phyloP scores from a whole-genome alignment of 2,113 vertebrate species.

The Macheiramphus alcinus region DNA sequence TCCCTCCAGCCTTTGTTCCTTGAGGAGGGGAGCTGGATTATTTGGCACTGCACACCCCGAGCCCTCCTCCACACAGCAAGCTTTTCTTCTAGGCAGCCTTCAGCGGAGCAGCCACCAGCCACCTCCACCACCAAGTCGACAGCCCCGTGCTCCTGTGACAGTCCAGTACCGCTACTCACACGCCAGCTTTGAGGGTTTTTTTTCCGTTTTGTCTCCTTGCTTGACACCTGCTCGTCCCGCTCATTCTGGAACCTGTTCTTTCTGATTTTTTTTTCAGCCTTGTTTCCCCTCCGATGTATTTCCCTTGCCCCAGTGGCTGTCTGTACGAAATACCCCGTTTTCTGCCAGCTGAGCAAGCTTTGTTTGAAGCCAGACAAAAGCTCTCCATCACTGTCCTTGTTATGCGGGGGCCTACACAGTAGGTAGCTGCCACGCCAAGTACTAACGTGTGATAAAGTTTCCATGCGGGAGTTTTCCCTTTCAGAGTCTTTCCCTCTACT shows the following conservation, averaged over 20 bases:
- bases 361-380: background rate
- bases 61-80: background rate
- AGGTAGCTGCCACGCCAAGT: background rate
- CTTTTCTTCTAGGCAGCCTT: background rate
- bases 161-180: background rate
- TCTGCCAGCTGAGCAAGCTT: background rate
- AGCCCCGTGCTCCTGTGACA: background rate
- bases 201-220: background rate
- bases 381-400: background rate
- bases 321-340: background rate
- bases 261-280: background rate
- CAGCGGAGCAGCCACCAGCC: background rate
- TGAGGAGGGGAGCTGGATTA: background rate
- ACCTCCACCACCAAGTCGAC: background rate
- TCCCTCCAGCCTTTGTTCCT: background rate
- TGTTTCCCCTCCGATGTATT: background rate
- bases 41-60: background rate
- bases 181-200: rapidly evolving
- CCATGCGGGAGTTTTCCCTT: background rate
- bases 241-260: background rate
- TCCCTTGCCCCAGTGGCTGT: background rate
- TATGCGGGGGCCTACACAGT: background rate
- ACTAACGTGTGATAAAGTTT: background rate
- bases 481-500: background rate
- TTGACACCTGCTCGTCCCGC: background rate